Base-by-base conservation (phyloP, 2,113 vertebrate genomes). In the Lamprologus speciosus region DNA sequence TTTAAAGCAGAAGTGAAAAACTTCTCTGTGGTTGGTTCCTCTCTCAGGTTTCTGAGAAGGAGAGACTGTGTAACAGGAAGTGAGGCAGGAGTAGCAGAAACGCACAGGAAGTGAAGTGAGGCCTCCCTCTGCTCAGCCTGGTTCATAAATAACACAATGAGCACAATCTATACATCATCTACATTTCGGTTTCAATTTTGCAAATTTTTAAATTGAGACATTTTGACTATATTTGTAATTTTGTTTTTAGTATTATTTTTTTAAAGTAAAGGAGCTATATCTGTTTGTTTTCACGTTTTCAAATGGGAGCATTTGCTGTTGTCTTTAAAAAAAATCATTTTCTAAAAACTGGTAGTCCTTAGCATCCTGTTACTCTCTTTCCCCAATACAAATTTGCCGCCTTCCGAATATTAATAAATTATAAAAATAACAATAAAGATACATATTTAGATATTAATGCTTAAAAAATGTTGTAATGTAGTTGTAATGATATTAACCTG, bases 1-100 rank as follows among this genome's bases (percentile, higher is more conserved):
- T 35, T 53, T 78, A 47, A 94, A 94, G 92, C 90, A 95, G 95
- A 95, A 96, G 93, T 94, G 93, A 95, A 93, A 95, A 65, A 9
- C 40, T 63, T 11, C 80, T 26, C 80, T 86, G 85, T 5, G 80
- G 87, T 93, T 91, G 75, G 88, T 95, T 95, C 94, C 89, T 91
- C 89, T 89, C 65, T 89, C 28, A 14, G 1, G 84, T 89, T 94
- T 93, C 93, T 91, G 92, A 94, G 94, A 94, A 94, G 85, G 80
- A 73, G 13, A 16, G 35, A 75, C 87, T 80, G 75, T 84, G 91
- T 78, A 95, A 94, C 95, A 95, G 95, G 94, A 96, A 94, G 93
- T 92, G 80, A 93, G 80, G 91, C 84, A 42, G 86, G 83, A 79
- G 87, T 37, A 23, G 40, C 55, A 84, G 50, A 80, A 79, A 58